These are phyloP conservation scores for Hippolais icterina DNA, from an alignment of 2,113 vertebrate species.

Conservation along the genomic window DNA sequence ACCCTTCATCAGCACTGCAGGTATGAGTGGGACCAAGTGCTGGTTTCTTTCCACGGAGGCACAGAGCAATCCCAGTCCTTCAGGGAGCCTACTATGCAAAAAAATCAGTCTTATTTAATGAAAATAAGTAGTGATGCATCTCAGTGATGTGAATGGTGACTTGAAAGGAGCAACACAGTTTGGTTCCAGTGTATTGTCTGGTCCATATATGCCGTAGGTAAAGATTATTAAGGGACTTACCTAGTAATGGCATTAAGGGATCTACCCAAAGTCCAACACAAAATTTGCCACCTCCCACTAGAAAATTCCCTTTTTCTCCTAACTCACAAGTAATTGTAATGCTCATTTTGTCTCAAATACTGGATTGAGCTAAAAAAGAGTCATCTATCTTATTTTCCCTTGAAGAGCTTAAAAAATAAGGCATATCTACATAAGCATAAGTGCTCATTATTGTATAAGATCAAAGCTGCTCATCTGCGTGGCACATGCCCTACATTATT, in stretches of 20 bases:
- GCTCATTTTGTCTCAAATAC: background rate
- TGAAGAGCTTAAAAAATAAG: background rate
- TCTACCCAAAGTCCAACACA: background rate
- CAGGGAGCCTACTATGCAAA: background rate
- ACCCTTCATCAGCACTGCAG: background rate
- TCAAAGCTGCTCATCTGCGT: background rate
- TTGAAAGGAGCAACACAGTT: background rate
- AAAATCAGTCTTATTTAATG: background rate
- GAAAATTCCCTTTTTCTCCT: background rate
- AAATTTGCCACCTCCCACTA: background rate
- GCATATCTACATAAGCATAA: fast-evolving
- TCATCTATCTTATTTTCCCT: background rate
- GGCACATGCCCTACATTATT: background rate
- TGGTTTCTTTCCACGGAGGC: background rate
- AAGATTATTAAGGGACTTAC: background rate
- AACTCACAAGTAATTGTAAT: background rate
- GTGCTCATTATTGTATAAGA: background rate
- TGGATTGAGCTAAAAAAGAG: background rate
- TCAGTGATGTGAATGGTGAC: background rate
- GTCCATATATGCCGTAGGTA: background rate
- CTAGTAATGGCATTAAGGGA: background rate
- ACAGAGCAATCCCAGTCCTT: background rate
- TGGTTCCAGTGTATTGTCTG: background rate
- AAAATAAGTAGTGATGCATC: background rate
- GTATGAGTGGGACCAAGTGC: background rate